A percentile compares a stretch with the other conserved stretches of the same genome.
Conservation (phyloP, 2,113 vertebrate genomes). For the Dipodomys merriami region DNA sequence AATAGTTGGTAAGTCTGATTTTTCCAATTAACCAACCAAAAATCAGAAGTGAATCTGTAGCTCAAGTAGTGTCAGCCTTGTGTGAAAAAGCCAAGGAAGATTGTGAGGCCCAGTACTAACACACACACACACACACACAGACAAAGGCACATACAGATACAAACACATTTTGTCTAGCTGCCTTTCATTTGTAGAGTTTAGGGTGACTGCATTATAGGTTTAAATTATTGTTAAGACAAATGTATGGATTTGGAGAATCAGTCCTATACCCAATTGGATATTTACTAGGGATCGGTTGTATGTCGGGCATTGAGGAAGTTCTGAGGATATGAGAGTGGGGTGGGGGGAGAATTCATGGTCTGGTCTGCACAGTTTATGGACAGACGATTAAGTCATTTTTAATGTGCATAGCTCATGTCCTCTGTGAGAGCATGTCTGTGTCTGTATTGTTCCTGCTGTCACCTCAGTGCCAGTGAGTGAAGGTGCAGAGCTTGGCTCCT, state of each 20-base stretch:
- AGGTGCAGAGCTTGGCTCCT: neutral
- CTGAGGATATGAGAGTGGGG: neutral
- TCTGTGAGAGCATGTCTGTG: neutral
- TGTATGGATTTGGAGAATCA: neutral
- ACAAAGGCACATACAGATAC: too few species aligned
- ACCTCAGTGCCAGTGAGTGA: too few species aligned
- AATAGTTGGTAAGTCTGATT: too few species aligned
- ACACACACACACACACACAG: too few species aligned
- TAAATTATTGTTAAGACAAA: neutral
- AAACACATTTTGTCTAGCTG: neutral
- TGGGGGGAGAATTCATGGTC: neutral
- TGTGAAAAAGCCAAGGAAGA: too few species aligned
- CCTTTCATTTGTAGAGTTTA: constrained; percentile 32
- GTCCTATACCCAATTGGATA: neutral
- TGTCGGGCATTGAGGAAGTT: neutral
- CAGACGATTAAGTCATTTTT: neutral
- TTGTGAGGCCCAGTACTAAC: too few species aligned
- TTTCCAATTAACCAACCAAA: too few species aligned
- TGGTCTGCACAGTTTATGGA: neutral
- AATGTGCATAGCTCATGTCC: neutral
- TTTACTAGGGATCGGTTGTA: neutral
- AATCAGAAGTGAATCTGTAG: too few species aligned
- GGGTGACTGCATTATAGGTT: neutral
- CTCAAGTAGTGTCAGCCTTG: too few species aligned
- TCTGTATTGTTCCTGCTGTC: neutral